These are phyloP conservation scores for Drosophila heteroneura DNA, from an alignment of 2,888 invertebrate genomes.

Conservation along the genomic window DNA sequence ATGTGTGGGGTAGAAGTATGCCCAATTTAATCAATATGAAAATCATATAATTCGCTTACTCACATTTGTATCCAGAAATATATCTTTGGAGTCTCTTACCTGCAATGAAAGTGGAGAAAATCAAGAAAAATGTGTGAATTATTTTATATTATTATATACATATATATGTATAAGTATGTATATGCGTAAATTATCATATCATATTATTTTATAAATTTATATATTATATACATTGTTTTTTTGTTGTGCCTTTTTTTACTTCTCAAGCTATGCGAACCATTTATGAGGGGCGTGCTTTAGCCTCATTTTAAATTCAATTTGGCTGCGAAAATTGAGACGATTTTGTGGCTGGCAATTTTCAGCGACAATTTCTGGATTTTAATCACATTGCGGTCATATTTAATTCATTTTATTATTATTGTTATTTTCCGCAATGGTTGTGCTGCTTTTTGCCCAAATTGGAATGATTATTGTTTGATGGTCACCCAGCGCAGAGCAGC, in stretches of 20 bases:
- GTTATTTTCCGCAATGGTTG: constrained; percentile 52
- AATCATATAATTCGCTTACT: constrained; percentile 71
- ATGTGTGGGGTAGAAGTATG: constrained; percentile 19
- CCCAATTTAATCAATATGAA: constrained; percentile 74
- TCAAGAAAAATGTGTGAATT: constrained; percentile 30
- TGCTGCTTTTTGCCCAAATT: constrained; percentile 26
- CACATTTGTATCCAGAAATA: constrained; percentile 40
- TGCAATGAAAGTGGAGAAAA: constrained; percentile 49
- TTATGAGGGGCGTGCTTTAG: constrained; percentile 2
- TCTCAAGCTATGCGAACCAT: not conserved
- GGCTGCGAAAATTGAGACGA: constrained; percentile 46
- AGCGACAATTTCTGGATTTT: constrained; percentile 74
- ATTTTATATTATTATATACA: constrained; percentile 5
- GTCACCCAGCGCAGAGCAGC: constrained; percentile 1
- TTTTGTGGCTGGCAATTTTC: constrained; percentile 47
- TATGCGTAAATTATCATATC: constrained; percentile 24
- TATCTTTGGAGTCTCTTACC: constrained; percentile 49
- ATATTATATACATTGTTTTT: not conserved
- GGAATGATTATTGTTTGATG: constrained; percentile 59
- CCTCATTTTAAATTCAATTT: constrained; percentile 76
- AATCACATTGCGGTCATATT: constrained; percentile 79
- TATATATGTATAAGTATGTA: not conserved
- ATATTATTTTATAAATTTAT: constrained; percentile 4
- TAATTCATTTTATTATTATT: constrained; percentile 81
- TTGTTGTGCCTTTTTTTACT: not conserved